Conservation (phyloP, 2,888 invertebrate species). For the Anagyrus pseudococci region DNA sequence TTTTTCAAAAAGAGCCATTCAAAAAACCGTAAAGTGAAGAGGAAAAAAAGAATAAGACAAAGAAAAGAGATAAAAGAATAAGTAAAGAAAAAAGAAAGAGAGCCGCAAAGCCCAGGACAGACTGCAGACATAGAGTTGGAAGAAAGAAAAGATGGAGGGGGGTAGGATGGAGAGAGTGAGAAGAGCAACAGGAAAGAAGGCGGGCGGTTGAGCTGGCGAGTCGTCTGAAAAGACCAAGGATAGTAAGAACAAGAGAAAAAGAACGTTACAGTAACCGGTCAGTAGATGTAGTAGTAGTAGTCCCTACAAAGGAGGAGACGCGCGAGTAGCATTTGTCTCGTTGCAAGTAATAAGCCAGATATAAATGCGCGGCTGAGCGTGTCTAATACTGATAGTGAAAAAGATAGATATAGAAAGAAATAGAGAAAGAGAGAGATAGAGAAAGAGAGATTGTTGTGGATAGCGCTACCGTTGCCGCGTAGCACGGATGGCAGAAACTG, state of each 20-base stretch:
- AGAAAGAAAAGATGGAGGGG: background rate
- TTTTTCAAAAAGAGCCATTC: constrained; percentile 11
- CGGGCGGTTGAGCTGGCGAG: too few relatives aligned
- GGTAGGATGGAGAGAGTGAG: background rate
- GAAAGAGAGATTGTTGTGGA: background rate
- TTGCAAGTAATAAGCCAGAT: too few relatives aligned
- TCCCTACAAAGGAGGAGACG: too few relatives aligned
- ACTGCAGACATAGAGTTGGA: background rate
- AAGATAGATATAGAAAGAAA: background rate
- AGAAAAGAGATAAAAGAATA: constrained; percentile 7
- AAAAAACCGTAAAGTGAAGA: background rate
- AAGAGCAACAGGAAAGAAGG: too few relatives aligned
- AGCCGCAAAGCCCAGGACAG: background rate
- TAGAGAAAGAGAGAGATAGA: background rate
- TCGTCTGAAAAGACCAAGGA: too few relatives aligned
- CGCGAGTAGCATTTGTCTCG: constrained; percentile 6
- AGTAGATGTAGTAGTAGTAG: too few relatives aligned
- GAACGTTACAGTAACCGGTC: too few relatives aligned
- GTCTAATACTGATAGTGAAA: too few relatives aligned
- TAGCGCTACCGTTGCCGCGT: constrained; percentile 57
- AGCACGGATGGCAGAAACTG: constrained; percentile 57
- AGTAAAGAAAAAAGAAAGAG: background rate
- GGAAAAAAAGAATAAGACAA: background rate
- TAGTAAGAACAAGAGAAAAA: too few relatives aligned
- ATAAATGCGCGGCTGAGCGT: too few relatives aligned